Percentiles rank a stretch among this genome's conserved stretches.
Conservation (phyloP, 2,113 vertebrate genomes). For the Cyprinodon variegatus region DNA sequence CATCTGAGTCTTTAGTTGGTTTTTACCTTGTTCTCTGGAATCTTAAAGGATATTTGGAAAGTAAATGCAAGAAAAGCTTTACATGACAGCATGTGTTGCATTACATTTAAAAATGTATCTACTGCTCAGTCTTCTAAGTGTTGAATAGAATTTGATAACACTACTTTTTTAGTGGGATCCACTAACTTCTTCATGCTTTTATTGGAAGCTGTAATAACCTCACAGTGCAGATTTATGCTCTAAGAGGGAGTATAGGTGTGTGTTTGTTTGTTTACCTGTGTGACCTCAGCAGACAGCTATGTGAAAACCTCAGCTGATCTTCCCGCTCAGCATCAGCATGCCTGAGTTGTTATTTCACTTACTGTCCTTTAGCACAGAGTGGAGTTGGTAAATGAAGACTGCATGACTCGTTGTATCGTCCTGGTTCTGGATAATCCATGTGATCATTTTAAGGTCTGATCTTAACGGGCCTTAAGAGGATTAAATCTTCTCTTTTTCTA, state of each 20-base stretch:
- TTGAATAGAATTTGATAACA: no score
- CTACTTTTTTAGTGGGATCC: background rate
- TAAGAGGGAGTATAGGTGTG: background rate
- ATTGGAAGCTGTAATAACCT: background rate
- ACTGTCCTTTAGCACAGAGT: constrained; percentile 6
- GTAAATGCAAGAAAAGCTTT: background rate
- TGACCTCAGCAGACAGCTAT: constrained; percentile 58
- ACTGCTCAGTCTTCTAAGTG: no score
- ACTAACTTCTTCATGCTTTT: background rate
- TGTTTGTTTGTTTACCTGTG: constrained; percentile 12
- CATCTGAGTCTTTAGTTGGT: background rate
- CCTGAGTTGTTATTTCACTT: constrained; percentile 10
- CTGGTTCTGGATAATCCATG: constrained; percentile 6
- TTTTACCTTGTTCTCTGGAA: background rate
- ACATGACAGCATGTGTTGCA: no score
- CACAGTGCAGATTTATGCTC: constrained; percentile 15
- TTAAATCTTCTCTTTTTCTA: constrained; percentile 19
- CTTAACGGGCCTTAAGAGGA: constrained; percentile 18
- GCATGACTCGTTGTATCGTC: constrained; percentile 17
- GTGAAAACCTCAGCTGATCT: constrained; percentile 34
- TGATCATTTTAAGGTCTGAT: constrained; percentile 24
- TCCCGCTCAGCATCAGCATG: constrained; percentile 19
- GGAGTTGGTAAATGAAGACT: background rate
- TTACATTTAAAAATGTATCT: no score
- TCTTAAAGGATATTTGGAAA: background rate